Evolutionary conservation across 2,888 invertebrate species (phyloP).

Genomic region (Trichacis sp.): DNA sequence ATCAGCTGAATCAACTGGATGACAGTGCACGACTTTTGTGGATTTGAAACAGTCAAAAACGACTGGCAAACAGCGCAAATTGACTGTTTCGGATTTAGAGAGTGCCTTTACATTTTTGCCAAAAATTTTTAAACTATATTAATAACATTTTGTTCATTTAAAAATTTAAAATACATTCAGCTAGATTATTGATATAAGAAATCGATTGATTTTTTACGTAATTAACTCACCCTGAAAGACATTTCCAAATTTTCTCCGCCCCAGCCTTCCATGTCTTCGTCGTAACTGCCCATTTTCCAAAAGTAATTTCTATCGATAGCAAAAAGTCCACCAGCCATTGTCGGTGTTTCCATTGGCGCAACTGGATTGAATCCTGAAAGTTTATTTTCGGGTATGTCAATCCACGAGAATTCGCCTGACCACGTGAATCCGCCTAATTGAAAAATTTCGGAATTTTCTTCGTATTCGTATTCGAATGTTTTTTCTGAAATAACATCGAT

Average conservation of each 20-base stretch:
- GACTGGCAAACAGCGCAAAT: too few species aligned
- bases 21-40: too few species aligned
- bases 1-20: too few species aligned
- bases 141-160: too few species aligned
- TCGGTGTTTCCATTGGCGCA: conserved; percentile 84
- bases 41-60: too few species aligned
- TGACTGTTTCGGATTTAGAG: too few species aligned
- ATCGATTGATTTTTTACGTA: not conserved
- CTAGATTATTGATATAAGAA: too few species aligned
- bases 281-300: conserved; percentile 96
- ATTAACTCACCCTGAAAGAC: conserved; percentile 83
- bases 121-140: too few species aligned
- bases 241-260: conserved; percentile 98
- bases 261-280: conserved; percentile 97
- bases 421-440: conserved; percentile 88
- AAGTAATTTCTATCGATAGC: conserved; percentile 93
- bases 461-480: conserved; percentile 76
- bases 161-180: too few species aligned
- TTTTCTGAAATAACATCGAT: conserved; percentile 93
- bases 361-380: conserved; percentile 75
- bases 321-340: conserved; percentile 98
- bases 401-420: conserved; percentile 95
- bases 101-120: too few species aligned
- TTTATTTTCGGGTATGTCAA: conserved; percentile 79
- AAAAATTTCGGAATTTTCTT: conserved; percentile 53